These are phyloP conservation scores for Tautogolabrus adspersus DNA, from an alignment of 2,113 vertebrate genomes.

Conservation along the genomic window DNA sequence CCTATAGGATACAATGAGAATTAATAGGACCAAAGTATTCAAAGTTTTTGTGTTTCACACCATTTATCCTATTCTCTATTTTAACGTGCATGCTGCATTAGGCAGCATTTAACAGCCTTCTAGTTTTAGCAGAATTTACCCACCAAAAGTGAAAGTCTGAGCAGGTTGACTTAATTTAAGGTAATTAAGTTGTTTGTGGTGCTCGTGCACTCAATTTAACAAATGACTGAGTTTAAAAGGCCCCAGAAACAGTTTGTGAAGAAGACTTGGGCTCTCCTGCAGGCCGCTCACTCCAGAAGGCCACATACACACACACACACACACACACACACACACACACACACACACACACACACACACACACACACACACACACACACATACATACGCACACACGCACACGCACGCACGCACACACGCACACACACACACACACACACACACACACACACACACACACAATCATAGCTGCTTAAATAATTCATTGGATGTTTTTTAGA, in stretches of 20 bases:
- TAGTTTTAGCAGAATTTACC: not conserved
- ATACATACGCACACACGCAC: not conserved
- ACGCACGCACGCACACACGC: not conserved
- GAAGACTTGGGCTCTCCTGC: conserved; percentile 3
- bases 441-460: not conserved
- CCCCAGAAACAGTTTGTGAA: not conserved
- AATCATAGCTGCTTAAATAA: not conserved
- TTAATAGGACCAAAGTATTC: no score
- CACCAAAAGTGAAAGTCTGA: not conserved
- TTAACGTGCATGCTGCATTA: not conserved
- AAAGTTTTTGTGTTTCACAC: not conserved
- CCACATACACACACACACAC: conserved; percentile 18
- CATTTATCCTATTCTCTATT: not conserved
- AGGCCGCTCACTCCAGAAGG: conserved; percentile 45
- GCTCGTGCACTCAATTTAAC: not conserved
- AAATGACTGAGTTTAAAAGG: not conserved
- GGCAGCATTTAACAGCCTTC: fast-evolving
- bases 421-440: conserved; percentile 1
- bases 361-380: not conserved
- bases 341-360: conserved; percentile 2
- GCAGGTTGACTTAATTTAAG: not conserved
- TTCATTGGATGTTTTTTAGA: not conserved
- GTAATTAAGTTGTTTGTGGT: not conserved
- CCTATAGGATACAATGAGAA: no score
- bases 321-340: not conserved